Evolutionary conservation across 2,888 invertebrate genomes (phyloP).

Genomic region (Tupiocoris notatus): DNA sequence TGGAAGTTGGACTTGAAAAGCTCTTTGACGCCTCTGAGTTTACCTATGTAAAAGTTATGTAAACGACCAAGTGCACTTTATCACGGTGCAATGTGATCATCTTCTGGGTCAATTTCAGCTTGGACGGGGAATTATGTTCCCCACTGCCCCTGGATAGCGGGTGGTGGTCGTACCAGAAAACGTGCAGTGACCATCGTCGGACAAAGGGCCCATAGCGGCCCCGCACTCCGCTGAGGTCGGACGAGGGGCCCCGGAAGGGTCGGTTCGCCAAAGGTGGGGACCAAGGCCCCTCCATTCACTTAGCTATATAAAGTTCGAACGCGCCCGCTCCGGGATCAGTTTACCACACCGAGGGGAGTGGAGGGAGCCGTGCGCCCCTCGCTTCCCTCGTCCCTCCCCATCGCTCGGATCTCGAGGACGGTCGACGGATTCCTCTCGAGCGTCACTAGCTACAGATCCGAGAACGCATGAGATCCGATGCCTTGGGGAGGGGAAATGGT

Average conservation of each 20-base stretch:
- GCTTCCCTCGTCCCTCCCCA: constrained; percentile 13
- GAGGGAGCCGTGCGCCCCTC: constrained; percentile 29
- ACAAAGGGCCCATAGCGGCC: background rate
- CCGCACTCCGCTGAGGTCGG: background rate
- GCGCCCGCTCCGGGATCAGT: constrained; percentile 44
- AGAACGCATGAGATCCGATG: too few species aligned
- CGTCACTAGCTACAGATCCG: too few species aligned
- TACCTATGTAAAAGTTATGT: too few species aligned
- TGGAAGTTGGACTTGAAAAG: too few species aligned
- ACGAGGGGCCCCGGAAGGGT: background rate
- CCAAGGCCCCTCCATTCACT: constrained; percentile 22
- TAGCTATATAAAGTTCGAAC: constrained; percentile 46
- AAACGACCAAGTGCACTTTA: too few species aligned
- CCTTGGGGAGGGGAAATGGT: too few species aligned
- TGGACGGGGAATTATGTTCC: too few species aligned
- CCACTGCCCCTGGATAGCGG: too few species aligned
- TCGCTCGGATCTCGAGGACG: background rate
- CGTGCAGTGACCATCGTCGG: too few species aligned
- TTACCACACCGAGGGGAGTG: constrained; percentile 45
- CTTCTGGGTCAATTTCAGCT: too few species aligned
- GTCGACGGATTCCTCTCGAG: background rate
- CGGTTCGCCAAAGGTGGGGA: constrained; percentile 19
- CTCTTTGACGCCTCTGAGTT: too few species aligned
- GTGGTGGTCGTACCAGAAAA: background rate
- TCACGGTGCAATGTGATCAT: too few species aligned